These are phyloP conservation scores for Trichonephila inaurata DNA, from an alignment of 1,140 invertebrate species.

Conservation along the genomic window DNA sequence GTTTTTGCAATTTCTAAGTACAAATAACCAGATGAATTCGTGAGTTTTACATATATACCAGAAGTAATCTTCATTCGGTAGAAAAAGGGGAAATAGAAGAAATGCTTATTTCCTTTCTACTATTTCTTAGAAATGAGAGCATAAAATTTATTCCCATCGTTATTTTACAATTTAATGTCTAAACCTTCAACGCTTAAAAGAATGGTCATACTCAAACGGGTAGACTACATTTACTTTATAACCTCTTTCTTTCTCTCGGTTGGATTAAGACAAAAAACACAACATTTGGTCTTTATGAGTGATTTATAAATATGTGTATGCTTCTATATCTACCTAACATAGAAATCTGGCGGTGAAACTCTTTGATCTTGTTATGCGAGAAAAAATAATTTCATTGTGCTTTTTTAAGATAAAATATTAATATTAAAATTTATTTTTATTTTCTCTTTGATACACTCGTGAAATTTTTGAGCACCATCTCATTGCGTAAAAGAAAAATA, in stretches of 20 bases:
- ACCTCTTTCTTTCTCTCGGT: not conserved
- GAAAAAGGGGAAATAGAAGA: not conserved
- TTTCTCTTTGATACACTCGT: not conserved
- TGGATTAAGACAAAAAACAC: not conserved
- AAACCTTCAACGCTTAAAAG: constrained; percentile 6
- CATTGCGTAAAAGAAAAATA: not conserved
- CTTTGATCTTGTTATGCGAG: not conserved
- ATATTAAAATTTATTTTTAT: not conserved
- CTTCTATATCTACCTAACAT: not conserved
- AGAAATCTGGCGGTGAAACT: not conserved
- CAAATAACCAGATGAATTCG: constrained; percentile 15
- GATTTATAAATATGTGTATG: not conserved
- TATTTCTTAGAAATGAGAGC: constrained; percentile 38
- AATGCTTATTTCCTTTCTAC: not conserved
- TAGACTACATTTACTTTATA: constrained; percentile 8
- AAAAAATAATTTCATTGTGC: not conserved
- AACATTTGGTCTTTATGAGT: not conserved
- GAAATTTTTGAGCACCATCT: not conserved
- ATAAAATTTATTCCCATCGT: constrained; percentile 46
- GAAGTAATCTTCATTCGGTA: constrained; percentile 34
- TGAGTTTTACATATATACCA: not conserved
- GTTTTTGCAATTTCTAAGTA: not conserved
- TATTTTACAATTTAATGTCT: constrained; percentile 57
- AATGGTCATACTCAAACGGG: constrained; percentile 18
- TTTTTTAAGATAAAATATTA: not conserved